A percentile compares a stretch with the other conserved stretches of the same genome.
Evolutionary conservation across 2,888 invertebrate species (phyloP).

Genomic region (Boloria selene): DNA sequence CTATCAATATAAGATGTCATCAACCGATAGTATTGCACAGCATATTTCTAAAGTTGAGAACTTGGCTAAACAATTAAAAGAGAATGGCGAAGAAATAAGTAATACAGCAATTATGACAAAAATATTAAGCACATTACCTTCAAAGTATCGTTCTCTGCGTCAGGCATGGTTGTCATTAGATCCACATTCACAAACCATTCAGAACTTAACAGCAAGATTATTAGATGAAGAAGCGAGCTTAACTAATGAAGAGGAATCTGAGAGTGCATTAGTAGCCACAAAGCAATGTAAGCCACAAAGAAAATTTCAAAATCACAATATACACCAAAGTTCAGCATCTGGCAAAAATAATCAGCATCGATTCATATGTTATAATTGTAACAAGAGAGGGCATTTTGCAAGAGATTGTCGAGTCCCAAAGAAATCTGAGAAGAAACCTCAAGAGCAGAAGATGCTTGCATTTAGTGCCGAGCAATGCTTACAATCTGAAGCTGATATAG

Average conservation of each 20-base stretch:
- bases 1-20: constrained; percentile 39
- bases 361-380: constrained; percentile 46
- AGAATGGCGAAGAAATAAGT: constrained; percentile 45
- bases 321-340: no score
- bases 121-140: constrained; percentile 42
- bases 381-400: constrained; percentile 44
- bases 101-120: constrained; percentile 46
- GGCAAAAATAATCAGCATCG: constrained; percentile 2
- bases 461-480: constrained; percentile 32
- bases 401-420: constrained; percentile 43
- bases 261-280: background rate
- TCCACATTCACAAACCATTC: constrained; percentile 33
- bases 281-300: background rate
- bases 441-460: constrained; percentile 39
- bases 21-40: constrained; percentile 42
- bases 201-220: constrained; percentile 42
- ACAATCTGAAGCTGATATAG: constrained; percentile 10
- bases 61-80: constrained; percentile 42
- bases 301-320: constrained; percentile 32
- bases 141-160: constrained; percentile 41
- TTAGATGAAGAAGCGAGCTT: constrained; percentile 40
- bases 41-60: constrained; percentile 43
- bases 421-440: constrained; percentile 26
- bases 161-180: constrained; percentile 46
- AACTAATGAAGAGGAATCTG: constrained; percentile 34